A percentile compares a stretch with the other conserved stretches of the same genome.
These are phyloP conservation scores for Sebastes cheni DNA, from an alignment of 2,797 vertebrate species.

Conservation along the genomic window DNA sequence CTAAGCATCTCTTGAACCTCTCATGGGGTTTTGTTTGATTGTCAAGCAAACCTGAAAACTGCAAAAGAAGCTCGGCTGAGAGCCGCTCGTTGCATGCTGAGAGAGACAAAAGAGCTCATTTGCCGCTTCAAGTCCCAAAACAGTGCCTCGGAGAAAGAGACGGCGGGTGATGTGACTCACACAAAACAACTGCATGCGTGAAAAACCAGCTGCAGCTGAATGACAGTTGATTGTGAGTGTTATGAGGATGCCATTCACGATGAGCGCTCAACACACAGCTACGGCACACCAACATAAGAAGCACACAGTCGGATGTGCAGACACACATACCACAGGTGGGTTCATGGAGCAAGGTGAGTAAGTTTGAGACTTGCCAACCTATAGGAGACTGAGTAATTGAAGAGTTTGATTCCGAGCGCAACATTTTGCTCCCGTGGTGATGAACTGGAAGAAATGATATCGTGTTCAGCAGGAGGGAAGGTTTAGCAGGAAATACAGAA, in stretches of 20 bases:
- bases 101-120: neutral
- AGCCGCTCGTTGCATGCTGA: slow-evolving; percentile 38
- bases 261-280: slow-evolving; percentile 52
- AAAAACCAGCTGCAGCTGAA: slow-evolving; percentile 47
- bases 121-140: neutral
- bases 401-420: slow-evolving; percentile 99
- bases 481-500: slow-evolving; percentile 86
- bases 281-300: slow-evolving; percentile 64
- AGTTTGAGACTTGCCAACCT: slow-evolving; percentile 99
- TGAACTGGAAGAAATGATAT: slow-evolving; percentile 98
- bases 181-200: slow-evolving; percentile 76
- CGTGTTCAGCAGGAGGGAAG: slow-evolving; percentile 82
- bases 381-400: slow-evolving; percentile 99
- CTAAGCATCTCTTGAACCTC: neutral
- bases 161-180: slow-evolving; percentile 49
- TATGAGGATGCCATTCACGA: slow-evolving; percentile 62
- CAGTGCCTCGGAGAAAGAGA: slow-evolving; percentile 7
- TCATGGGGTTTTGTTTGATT: slow-evolving; percentile 15
- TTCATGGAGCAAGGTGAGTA: slow-evolving; percentile 88
- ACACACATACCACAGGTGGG: slow-evolving; percentile 87
- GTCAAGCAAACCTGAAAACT: slow-evolving; percentile 53
- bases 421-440: slow-evolving; percentile 99
- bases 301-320: slow-evolving; percentile 77
- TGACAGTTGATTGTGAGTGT: slow-evolving; percentile 47
- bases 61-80: slow-evolving; percentile 44